Evolutionary conservation across 1,140 invertebrate genomes (phyloP).

Genomic region (Andrena cerasifolii): DNA sequence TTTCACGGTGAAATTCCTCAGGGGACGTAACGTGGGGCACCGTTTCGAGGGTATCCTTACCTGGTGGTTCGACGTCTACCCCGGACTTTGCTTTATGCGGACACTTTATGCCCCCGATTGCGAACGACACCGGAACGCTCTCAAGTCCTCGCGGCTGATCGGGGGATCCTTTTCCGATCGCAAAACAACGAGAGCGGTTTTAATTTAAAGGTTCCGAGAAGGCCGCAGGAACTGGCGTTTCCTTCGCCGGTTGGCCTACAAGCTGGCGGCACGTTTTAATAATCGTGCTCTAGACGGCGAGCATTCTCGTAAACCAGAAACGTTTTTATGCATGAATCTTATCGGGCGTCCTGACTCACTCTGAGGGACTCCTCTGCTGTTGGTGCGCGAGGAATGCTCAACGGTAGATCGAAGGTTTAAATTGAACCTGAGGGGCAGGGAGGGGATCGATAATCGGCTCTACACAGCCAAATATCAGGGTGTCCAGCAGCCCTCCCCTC

Average conservation of each 20-base stretch:
- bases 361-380: background rate
- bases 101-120: constrained; percentile 82
- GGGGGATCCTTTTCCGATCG: constrained; percentile 65
- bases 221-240: constrained; percentile 41
- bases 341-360: constrained; percentile 14
- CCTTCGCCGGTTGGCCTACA: constrained; percentile 55
- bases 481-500: too few relatives aligned
- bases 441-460: constrained; percentile 8
- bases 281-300: constrained; percentile 58
- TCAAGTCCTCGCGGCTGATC: constrained; percentile 74
- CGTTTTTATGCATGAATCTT: constrained; percentile 52
- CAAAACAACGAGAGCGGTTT: constrained; percentile 74
- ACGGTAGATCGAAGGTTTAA: constrained; percentile 31
- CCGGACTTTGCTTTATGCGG: constrained; percentile 76
- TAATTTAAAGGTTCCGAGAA: constrained; percentile 76
- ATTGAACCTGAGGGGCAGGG: constrained; percentile 1
- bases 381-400: constrained; percentile 22
- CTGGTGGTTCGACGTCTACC: constrained; percentile 57
- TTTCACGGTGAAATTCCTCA: background rate
- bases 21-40: constrained; percentile 13
- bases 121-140: constrained; percentile 82
- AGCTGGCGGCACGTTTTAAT: constrained; percentile 69
- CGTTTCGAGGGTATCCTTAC: constrained; percentile 51
- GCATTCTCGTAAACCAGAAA: constrained; percentile 60
- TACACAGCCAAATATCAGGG: constrained; percentile 4